Evolutionary conservation across 2,888 invertebrate genomes (phyloP).

Genomic region (Rotaria socialis): DNA sequence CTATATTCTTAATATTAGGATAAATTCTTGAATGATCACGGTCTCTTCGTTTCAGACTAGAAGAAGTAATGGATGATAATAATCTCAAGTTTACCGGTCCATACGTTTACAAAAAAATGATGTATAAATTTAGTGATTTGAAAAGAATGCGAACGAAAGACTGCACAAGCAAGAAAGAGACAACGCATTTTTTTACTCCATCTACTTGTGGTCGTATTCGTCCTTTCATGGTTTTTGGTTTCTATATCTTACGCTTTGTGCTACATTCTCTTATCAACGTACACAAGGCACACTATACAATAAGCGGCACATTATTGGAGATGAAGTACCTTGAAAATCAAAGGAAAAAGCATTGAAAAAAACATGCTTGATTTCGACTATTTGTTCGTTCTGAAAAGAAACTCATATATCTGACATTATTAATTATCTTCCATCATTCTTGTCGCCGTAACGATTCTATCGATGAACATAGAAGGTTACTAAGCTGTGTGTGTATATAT

Average conservation of each 20-base stretch:
- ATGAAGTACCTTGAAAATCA: neutral
- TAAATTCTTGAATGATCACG: neutral
- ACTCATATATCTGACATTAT: neutral
- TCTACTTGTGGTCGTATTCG: neutral
- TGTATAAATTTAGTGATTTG: neutral
- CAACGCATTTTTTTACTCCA: neutral
- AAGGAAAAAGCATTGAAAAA: neutral
- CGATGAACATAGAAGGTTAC: neutral
- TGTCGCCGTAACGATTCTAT: neutral
- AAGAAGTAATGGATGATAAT: neutral
- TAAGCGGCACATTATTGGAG: neutral
- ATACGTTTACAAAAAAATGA: neutral
- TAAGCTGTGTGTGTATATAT: neutral
- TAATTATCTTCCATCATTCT: neutral
- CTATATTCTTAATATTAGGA: too few species aligned
- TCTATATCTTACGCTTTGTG: neutral
- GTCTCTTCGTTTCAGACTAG: neutral
- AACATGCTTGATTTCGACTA: neutral
- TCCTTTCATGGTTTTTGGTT: slow-evolving; percentile 3
- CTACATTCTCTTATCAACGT: neutral
- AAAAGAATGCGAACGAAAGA: neutral
- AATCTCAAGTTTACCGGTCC: neutral
- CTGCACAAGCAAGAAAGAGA: neutral
- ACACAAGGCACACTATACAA: neutral
- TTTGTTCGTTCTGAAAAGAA: neutral